Evolutionary conservation across 2,888 invertebrate genomes (phyloP).

Genomic region (Lagria hirta): DNA sequence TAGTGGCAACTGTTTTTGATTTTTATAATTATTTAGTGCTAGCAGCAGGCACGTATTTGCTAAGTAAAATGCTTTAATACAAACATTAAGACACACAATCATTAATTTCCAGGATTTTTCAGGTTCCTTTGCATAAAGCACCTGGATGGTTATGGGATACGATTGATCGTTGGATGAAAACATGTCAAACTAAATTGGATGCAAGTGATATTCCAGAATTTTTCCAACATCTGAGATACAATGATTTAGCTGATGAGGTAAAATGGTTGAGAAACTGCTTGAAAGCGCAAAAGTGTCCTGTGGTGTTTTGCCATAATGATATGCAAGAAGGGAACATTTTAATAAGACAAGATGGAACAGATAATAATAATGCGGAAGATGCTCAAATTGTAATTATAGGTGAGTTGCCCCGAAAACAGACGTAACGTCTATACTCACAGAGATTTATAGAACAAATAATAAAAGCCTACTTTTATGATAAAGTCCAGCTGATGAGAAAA

Average conservation of each 20-base stretch:
- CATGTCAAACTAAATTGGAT: slow-evolving; percentile 56
- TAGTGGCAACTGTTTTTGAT: slow-evolving; percentile 1
- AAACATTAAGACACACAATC: too few species aligned
- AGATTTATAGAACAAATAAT: too few species aligned
- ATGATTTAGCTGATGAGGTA: slow-evolving; percentile 67
- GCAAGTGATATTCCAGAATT: slow-evolving; percentile 47
- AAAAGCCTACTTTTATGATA: too few species aligned
- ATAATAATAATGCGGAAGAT: slow-evolving; percentile 35
- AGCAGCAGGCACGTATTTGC: too few species aligned
- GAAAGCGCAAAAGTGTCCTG: slow-evolving; percentile 68
- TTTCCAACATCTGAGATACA: slow-evolving; percentile 33
- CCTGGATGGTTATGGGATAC: slow-evolving; percentile 95
- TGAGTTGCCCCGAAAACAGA: too few species aligned
- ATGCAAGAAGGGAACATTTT: slow-evolving; percentile 85
- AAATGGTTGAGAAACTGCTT: slow-evolving; percentile 69
- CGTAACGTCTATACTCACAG: too few species aligned
- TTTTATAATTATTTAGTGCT: slow-evolving; percentile 7
- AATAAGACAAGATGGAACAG: slow-evolving; percentile 54
- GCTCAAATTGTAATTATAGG: slow-evolving; percentile 50
- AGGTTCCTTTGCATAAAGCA: slow-evolving; percentile 90
- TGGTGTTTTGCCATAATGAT: slow-evolving; percentile 94
- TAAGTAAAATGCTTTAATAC: too few species aligned
- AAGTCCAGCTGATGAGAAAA: background rate
- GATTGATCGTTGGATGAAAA: slow-evolving; percentile 74
- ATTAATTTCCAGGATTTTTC: slow-evolving; percentile 33